phyloP scores from a whole-genome alignment of 2,888 invertebrate genomes.

The Hedya salicella region DNA sequence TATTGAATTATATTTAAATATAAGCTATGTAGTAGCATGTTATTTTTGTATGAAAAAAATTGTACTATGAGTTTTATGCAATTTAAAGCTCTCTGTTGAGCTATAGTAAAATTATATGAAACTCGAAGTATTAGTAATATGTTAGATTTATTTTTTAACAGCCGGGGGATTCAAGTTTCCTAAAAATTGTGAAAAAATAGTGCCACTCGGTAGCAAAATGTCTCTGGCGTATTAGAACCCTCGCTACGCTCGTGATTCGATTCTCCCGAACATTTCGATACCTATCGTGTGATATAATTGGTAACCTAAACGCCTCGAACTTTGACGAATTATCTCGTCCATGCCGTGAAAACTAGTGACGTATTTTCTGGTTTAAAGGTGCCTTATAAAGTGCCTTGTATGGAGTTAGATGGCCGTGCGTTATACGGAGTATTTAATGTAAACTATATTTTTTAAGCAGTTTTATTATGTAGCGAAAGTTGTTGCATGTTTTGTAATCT shows the following conservation, averaged over 20 bases:
- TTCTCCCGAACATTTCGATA: neutral
- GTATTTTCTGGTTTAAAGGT: neutral
- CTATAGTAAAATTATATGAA: slow-evolving; percentile 18
- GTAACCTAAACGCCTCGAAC: slow-evolving; percentile 7
- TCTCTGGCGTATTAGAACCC: neutral
- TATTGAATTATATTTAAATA: slow-evolving; percentile 3
- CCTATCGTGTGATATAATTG: slow-evolving; percentile 7
- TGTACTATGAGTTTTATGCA: slow-evolving; percentile 22
- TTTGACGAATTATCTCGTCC: neutral
- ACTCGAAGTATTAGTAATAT: slow-evolving; percentile 23
- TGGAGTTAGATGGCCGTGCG: slow-evolving; percentile 27
- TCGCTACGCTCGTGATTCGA: neutral
- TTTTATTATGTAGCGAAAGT: slow-evolving; percentile 20
- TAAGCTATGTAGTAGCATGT: slow-evolving; percentile 30
- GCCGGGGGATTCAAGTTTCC: neutral
- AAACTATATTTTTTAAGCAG: slow-evolving; percentile 28
- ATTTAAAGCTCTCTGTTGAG: slow-evolving; percentile 16
- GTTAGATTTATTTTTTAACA: neutral
- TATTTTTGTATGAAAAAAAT: slow-evolving; percentile 17
- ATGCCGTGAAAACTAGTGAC: slow-evolving; percentile 1
- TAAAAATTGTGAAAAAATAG: neutral
- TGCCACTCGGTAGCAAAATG: neutral
- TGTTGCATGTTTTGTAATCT: slow-evolving; percentile 38
- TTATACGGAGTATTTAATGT: slow-evolving; percentile 35
- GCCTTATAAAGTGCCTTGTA: slow-evolving; percentile 38